Conservation (phyloP, 2,797 vertebrate species). For the Malurus splendens region DNA sequence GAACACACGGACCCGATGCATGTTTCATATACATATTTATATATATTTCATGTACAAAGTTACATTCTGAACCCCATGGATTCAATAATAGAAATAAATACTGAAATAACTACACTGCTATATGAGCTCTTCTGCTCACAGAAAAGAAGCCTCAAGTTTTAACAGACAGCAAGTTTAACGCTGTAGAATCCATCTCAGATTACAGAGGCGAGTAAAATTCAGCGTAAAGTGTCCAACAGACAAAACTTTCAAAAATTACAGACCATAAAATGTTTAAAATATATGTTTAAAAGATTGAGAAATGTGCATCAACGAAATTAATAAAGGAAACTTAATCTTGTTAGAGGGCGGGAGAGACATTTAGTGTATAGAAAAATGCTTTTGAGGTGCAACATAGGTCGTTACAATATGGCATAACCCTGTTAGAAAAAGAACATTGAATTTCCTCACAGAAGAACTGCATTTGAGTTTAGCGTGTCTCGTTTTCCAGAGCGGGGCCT, state of each 20-base stretch:
- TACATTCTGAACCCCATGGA: slow-evolving; percentile 96
- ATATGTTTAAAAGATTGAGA: slow-evolving; percentile 75
- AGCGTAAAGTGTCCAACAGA: slow-evolving; percentile 72
- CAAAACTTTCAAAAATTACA: slow-evolving; percentile 73
- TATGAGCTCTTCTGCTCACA: slow-evolving; percentile 71
- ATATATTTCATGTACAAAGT: slow-evolving; percentile 96
- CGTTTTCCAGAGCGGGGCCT: slow-evolving; percentile 53
- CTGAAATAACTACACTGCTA: slow-evolving; percentile 88
- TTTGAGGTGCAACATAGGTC: slow-evolving; percentile 56
- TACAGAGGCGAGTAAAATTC: slow-evolving; percentile 78
- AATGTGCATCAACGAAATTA: slow-evolving; percentile 70
- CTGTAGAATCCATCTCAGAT: slow-evolving; percentile 72
- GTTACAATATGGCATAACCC: slow-evolving; percentile 69
- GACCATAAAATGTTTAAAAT: slow-evolving; percentile 82
- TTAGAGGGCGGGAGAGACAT: slow-evolving; percentile 67
- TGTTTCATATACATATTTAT: slow-evolving; percentile 90
- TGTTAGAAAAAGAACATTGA: slow-evolving; percentile 73
- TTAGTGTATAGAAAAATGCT: slow-evolving; percentile 72
- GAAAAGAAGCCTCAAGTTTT: slow-evolving; percentile 73
- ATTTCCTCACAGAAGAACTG: slow-evolving; percentile 71
- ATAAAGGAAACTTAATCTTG: slow-evolving; percentile 71
- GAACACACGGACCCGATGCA: slow-evolving; percentile 55
- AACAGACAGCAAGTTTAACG: slow-evolving; percentile 73
- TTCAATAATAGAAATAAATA: slow-evolving; percentile 98
- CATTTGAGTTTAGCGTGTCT: slow-evolving; percentile 72